Conservation (phyloP, 2,797 vertebrate species). For the Nasua narica region DNA sequence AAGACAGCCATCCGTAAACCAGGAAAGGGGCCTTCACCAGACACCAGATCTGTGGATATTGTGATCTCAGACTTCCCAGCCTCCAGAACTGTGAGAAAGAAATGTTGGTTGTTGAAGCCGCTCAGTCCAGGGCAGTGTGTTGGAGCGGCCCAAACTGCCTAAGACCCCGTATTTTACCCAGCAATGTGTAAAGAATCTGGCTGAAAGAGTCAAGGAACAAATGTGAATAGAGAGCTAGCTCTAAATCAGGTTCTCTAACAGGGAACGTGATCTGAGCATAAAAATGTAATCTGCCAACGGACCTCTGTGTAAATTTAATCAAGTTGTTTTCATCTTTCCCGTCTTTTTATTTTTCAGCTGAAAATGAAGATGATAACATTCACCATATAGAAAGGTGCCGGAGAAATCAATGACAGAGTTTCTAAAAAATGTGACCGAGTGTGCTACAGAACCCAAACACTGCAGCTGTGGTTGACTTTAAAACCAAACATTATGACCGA, state of each 20-base stretch:
- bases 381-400: neutral
- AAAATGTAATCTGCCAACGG: neutral
- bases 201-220: neutral
- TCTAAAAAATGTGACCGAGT: neutral
- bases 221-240: neutral
- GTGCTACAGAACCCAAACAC: neutral
- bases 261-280: neutral
- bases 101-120: neutral
- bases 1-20: neutral
- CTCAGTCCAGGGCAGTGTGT: neutral
- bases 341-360: neutral
- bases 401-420: neutral
- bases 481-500: neutral
- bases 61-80: neutral
- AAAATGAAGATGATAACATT: neutral
- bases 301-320: neutral
- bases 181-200: neutral
- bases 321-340: constrained; percentile 6
- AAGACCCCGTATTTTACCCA: neutral
- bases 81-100: neutral
- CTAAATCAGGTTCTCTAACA: neutral
- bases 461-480: neutral
- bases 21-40: neutral
- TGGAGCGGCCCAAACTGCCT: neutral
- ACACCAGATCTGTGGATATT: fast-evolving